A percentile compares a stretch with the other conserved stretches of the same genome.
Conservation (phyloP, 2,113 vertebrate species). For the Poecile atricapillus region DNA sequence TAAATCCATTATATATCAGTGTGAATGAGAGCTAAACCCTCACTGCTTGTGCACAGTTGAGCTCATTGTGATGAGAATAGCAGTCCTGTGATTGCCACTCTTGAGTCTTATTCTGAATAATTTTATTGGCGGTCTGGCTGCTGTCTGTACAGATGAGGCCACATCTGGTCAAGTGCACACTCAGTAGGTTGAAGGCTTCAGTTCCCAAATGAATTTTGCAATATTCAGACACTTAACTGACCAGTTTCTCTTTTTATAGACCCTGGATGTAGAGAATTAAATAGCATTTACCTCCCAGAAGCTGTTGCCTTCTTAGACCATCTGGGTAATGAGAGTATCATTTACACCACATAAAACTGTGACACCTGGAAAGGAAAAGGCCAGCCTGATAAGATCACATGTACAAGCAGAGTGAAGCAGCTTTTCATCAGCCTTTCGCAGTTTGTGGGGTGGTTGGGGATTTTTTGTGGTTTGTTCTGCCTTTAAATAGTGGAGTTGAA, state of each 20-base stretch:
- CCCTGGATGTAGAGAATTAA: constrained; percentile 26
- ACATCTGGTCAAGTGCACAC: constrained; percentile 53
- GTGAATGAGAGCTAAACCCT: background rate
- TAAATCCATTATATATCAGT: background rate
- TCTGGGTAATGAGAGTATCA: constrained; percentile 59
- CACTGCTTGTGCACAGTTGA: background rate
- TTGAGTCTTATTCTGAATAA: constrained; percentile 32
- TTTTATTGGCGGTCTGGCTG: constrained; percentile 56
- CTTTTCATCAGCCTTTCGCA: background rate
- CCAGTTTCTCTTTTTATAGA: constrained; percentile 54
- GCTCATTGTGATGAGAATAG: constrained; percentile 31
- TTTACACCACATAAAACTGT: constrained; percentile 61
- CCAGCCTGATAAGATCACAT: constrained; percentile 51
- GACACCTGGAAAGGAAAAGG: constrained; percentile 59
- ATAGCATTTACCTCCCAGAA: constrained; percentile 56
- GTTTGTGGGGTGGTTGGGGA: background rate
- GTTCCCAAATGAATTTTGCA: background rate
- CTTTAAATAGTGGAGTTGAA: background rate
- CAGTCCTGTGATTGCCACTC: constrained; percentile 26
- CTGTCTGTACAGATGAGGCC: constrained; percentile 34
- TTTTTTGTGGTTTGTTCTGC: background rate
- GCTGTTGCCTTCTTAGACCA: constrained; percentile 39
- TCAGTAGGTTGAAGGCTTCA: constrained; percentile 3
- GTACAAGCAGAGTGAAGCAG: background rate
- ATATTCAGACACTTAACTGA: constrained; percentile 52